Percentiles rank a stretch among this genome's conserved stretches.
These are phyloP conservation scores for Lineus longissimus DNA, from an alignment of 1,140 invertebrate species.

Conservation along the genomic window DNA sequence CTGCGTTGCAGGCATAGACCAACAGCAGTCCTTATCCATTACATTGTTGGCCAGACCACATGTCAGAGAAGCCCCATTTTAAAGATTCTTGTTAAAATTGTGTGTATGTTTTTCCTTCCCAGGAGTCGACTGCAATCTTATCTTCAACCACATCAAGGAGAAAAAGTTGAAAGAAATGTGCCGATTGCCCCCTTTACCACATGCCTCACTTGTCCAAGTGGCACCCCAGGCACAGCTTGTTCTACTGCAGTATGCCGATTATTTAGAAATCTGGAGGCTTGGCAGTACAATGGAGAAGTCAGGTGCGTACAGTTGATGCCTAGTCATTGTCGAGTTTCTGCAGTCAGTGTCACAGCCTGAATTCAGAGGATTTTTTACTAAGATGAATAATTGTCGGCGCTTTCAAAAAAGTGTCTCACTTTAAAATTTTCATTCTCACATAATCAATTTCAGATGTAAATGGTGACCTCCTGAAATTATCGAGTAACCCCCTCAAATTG, in stretches of 20 bases:
- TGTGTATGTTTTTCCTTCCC: not conserved
- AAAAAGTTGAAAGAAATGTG: not conserved
- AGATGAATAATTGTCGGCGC: too few relatives aligned
- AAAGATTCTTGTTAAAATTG: not conserved
- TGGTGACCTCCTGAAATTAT: slow-evolving; percentile 49
- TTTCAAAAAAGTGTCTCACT: too few relatives aligned
- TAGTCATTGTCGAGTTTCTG: not conserved
- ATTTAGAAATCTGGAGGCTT: slow-evolving; percentile 64
- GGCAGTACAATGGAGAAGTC: slow-evolving; percentile 48
- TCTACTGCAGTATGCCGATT: slow-evolving; percentile 66
- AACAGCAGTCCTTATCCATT: too few relatives aligned
- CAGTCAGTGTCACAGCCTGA: not conserved
- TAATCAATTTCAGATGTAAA: slow-evolving; percentile 27
- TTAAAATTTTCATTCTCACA: not conserved
- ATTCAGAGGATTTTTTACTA: too few relatives aligned
- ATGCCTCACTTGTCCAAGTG: slow-evolving; percentile 56
- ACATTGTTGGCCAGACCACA: too few relatives aligned
- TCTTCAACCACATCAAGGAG: not conserved
- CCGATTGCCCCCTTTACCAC: slow-evolving; percentile 11
- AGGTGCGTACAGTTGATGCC: slow-evolving; percentile 15
- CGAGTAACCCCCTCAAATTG: slow-evolving; percentile 64
- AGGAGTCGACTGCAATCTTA: not conserved
- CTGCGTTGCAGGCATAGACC: too few relatives aligned
- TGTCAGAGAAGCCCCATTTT: too few relatives aligned
- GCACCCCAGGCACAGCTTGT: slow-evolving; percentile 61